phyloP scores from a whole-genome alignment of 2,113 vertebrate genomes.

The Falcunculus frontatus region DNA sequence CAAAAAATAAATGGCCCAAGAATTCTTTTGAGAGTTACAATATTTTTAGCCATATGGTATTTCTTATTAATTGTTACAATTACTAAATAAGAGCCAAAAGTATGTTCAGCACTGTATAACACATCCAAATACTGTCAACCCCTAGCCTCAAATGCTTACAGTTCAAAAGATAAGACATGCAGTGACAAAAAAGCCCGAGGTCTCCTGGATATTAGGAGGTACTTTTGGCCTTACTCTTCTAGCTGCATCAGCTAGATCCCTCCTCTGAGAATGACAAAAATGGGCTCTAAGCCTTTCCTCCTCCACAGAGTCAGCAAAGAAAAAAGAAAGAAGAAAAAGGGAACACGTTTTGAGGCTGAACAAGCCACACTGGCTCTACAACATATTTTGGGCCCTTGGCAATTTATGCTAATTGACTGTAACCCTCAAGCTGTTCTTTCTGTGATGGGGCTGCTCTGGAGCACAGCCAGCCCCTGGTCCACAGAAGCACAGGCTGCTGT shows the following conservation, averaged over 20 bases:
- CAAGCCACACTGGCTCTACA: neutral
- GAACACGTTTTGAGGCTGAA: neutral
- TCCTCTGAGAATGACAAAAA: neutral
- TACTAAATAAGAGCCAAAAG: conserved; percentile 4
- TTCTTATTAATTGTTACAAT: conserved; percentile 31
- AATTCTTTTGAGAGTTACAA: conserved; percentile 33
- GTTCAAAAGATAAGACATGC: neutral
- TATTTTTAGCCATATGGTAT: conserved; percentile 51
- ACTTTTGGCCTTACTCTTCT: neutral
- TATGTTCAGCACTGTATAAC: neutral
- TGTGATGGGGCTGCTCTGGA: neutral
- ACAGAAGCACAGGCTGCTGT: neutral
- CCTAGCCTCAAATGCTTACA: neutral
- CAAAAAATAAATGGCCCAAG: conserved; percentile 43
- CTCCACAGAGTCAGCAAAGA: neutral
- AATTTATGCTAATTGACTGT: neutral
- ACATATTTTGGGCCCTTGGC: neutral
- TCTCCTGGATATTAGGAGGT: neutral
- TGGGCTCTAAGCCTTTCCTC: neutral
- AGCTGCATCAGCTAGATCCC: neutral
- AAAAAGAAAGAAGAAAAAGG: neutral
- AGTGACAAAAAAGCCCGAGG: neutral
- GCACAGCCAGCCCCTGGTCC: neutral
- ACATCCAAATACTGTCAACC: neutral
- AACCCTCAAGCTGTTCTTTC: conserved; percentile 38